Evolutionary conservation across 1,140 invertebrate species (phyloP).

Genomic region (Calephelis virginiensis): DNA sequence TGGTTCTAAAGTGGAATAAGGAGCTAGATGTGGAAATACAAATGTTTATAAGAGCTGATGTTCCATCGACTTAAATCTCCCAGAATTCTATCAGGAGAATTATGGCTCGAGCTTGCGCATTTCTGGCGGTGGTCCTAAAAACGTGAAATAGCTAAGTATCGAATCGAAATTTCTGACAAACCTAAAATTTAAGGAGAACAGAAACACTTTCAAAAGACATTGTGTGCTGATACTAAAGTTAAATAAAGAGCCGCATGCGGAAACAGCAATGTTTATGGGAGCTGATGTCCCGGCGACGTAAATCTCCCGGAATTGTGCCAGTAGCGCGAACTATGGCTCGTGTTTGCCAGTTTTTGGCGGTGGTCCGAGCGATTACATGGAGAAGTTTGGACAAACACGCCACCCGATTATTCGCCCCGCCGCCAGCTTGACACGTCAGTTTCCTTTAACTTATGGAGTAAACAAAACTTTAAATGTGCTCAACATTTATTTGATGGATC

Average conservation of each 20-base stretch:
- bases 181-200: neutral
- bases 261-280: slow-evolving; percentile 30
- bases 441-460: slow-evolving; percentile 27
- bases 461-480: slow-evolving; percentile 26
- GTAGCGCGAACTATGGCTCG: slow-evolving; percentile 27
- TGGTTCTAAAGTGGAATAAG: no score
- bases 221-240: neutral
- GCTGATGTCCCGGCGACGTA: slow-evolving; percentile 22
- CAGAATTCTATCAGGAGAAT: slow-evolving; percentile 22
- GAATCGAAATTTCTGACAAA: no score
- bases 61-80: slow-evolving; percentile 20
- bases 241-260: slow-evolving; percentile 17
- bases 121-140: slow-evolving; percentile 11
- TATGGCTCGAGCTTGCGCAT: slow-evolving; percentile 19
- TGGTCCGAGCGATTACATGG: slow-evolving; percentile 14
- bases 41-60: no score
- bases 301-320: slow-evolving; percentile 26
- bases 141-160: no score
- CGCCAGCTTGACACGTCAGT: slow-evolving; percentile 23
- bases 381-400: slow-evolving; percentile 27
- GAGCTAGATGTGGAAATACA: no score
- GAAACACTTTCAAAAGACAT: neutral
- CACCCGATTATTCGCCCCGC: slow-evolving; percentile 25
- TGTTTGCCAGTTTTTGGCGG: slow-evolving; percentile 21
- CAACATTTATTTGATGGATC: slow-evolving; percentile 22